These are phyloP conservation scores for Luffia ferchaultella DNA, from an alignment of 2,888 invertebrate species.

Conservation along the genomic window DNA sequence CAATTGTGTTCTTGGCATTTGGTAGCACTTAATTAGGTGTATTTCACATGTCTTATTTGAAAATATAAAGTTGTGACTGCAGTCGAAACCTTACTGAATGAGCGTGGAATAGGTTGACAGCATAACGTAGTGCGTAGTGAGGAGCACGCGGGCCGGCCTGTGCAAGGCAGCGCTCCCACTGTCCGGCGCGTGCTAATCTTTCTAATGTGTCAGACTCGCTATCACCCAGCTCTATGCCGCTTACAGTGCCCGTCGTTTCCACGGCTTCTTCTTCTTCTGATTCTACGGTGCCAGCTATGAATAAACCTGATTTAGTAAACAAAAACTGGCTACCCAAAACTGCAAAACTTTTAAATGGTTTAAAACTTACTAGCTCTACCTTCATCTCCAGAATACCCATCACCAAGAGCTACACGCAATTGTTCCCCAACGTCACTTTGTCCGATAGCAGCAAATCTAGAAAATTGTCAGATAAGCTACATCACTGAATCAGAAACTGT, in stretches of 20 bases:
- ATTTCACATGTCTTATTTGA: too few species aligned
- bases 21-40: too few species aligned
- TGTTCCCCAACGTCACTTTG: conserved; percentile 55
- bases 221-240: conserved; percentile 17
- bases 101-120: conserved; percentile 43
- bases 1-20: too few species aligned
- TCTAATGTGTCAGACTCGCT: conserved; percentile 35
- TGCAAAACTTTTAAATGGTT: neutral
- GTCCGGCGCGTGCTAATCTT: conserved; percentile 47
- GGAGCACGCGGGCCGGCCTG: conserved; percentile 42
- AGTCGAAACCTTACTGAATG: conserved; percentile 28
- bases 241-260: conserved; percentile 13
- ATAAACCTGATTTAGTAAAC: neutral
- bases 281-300: neutral
- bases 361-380: conserved; percentile 27
- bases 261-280: conserved; percentile 7
- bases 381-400: conserved; percentile 33
- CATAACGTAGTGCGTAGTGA: conserved; percentile 48
- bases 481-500: neutral
- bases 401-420: conserved; percentile 40
- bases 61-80: too few species aligned
- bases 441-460: conserved; percentile 50
- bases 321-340: neutral
- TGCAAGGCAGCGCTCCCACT: conserved; percentile 53
- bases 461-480: neutral